Base-by-base conservation (phyloP, 2,797 vertebrate species). In the Oryzias sinensis region DNA sequence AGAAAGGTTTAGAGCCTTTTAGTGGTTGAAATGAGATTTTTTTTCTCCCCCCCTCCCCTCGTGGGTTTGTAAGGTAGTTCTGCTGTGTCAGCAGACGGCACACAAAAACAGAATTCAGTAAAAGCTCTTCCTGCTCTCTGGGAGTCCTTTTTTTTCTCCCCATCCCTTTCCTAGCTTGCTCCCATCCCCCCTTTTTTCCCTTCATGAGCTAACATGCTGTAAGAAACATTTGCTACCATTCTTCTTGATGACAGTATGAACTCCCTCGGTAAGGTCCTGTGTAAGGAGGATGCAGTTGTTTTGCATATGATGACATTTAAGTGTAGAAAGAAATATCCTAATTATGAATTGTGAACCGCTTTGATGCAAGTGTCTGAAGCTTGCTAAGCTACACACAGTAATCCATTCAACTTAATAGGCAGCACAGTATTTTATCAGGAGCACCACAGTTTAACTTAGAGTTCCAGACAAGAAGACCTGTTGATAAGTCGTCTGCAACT, bases 81-180 rank as follows among this genome's bases (percentile, higher is more conserved):
- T 93, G 90, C 90, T 85, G 77, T 50, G 86, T 94, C 92, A 94
- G 90, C 90, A 90, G 87, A 92, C 86, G 56, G 83, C 86, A 80
- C 87, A 92, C 90, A 89, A 88, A 91, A 91, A 91, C 84, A 62
- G 87, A 92, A 92, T 93, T 93, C 81, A 88, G 85, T 89, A 84
- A 91, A 89, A 89, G 76, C 86, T 82, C 79, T 74, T 84, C 74
- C 86, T 73, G 64, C 83, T 81, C 71, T 74, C 80, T 65, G 47
- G 43, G 73, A 81, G 83, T 70, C 74, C 78, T 80, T 60, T 77
- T 65, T 62, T 71, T 76, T 63, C 68, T 62, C 25, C 74, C 67
- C 79, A 77, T 17, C 72, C 70, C 78, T 77, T 87, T 85, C 85
- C 18, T 47, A 90, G 90, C 86, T 89, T 90, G 83, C 81, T 86